Conservation (phyloP, 1,140 invertebrate genomes). For the Dolichoris vasculosae region DNA sequence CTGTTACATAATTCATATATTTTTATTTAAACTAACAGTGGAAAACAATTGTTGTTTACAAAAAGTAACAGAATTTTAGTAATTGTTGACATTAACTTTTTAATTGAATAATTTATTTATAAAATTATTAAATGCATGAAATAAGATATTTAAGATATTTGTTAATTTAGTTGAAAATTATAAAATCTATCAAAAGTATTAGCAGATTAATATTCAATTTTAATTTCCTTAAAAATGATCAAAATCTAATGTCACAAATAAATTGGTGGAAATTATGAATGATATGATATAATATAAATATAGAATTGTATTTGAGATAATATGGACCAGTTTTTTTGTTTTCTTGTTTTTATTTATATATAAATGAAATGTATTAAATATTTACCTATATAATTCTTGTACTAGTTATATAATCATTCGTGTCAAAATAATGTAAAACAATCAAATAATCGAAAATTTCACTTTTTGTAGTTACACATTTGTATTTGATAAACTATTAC, state of each 20-base stretch:
- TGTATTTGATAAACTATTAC: not conserved
- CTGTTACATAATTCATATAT: constrained; percentile 58
- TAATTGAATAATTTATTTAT: constrained; percentile 48
- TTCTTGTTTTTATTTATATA: too few species aligned
- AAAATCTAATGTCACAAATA: not conserved
- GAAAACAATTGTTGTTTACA: constrained; percentile 63
- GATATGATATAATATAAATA: too few species aligned
- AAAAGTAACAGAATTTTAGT: constrained; percentile 58
- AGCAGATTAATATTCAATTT: too few species aligned
- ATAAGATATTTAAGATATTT: constrained; percentile 11
- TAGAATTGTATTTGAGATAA: too few species aligned
- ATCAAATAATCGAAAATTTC: too few species aligned
- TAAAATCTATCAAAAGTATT: not conserved
- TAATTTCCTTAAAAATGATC: too few species aligned
- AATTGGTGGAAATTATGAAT: too few species aligned
- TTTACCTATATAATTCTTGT: too few species aligned
- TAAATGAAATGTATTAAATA: too few species aligned
- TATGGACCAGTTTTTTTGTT: too few species aligned
- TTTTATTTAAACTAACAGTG: constrained; percentile 63
- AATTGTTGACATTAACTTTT: constrained; percentile 59
- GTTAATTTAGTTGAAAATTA: not conserved
- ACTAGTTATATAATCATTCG: too few species aligned
- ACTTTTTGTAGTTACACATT: not conserved
- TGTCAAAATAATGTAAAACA: too few species aligned
- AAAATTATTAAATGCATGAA: constrained; percentile 51